phyloP scores from a whole-genome alignment of 2,888 invertebrate species.

The Drosophila nr. perissopoda region DNA sequence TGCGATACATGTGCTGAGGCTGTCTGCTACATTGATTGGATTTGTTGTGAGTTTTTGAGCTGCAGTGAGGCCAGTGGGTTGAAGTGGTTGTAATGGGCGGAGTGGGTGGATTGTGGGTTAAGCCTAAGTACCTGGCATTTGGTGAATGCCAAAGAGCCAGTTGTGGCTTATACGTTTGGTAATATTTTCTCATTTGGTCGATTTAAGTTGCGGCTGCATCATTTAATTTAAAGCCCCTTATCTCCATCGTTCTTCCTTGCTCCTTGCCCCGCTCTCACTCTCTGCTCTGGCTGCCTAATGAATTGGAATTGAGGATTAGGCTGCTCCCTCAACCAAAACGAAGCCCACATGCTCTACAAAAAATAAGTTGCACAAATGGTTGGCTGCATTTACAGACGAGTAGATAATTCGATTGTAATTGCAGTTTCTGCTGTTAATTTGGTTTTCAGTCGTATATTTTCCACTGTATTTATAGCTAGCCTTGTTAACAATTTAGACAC shows the following conservation, averaged over 20 bases:
- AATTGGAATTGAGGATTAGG: conserved; percentile 31
- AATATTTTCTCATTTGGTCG: conserved; percentile 66
- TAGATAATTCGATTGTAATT: conserved; percentile 10
- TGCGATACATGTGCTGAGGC: conserved; percentile 17
- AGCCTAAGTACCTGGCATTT: conserved; percentile 72
- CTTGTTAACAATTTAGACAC: neutral
- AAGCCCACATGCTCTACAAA: neutral
- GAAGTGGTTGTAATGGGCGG: neutral
- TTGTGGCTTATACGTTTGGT: conserved; percentile 29
- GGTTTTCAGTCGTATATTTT: neutral
- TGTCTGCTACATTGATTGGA: conserved; percentile 74
- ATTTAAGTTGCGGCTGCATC: conserved; percentile 64
- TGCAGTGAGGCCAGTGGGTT: neutral
- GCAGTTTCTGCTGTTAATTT: neutral
- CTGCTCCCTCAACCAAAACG: neutral
- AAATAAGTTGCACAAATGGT: conserved; percentile 2
- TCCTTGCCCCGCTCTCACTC: conserved; percentile 5
- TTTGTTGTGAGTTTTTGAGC: conserved; percentile 67
- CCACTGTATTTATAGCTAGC: neutral
- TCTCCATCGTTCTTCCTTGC: neutral
- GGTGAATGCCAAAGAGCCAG: conserved; percentile 61
- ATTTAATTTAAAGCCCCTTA: conserved; percentile 55
- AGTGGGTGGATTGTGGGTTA: conserved; percentile 3
- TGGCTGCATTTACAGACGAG: neutral
- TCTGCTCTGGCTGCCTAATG: conserved; percentile 14